A percentile compares a stretch with the other conserved stretches of the same genome.
Evolutionary conservation across 1,140 invertebrate species (phyloP).

Genomic region (Diorhabda carinulata): DNA sequence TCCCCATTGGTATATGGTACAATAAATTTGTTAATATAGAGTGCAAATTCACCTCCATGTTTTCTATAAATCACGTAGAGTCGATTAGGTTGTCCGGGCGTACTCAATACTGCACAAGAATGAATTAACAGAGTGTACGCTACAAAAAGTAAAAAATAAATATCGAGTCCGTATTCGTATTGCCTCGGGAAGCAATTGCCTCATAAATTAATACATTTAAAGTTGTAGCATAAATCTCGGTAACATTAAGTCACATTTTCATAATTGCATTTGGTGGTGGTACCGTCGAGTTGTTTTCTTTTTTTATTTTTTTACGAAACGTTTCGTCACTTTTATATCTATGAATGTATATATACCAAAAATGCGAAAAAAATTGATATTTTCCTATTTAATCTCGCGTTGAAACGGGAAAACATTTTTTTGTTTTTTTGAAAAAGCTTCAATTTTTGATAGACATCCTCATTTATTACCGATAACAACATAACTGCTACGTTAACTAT

Average conservation of each 20-base stretch:
- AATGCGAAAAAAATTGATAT: too few relatives aligned
- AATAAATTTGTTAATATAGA: too few relatives aligned
- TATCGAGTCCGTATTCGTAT: conserved; percentile 31
- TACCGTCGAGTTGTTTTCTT: background rate
- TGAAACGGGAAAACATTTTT: too few relatives aligned
- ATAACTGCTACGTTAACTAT: too few relatives aligned
- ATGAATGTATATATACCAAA: too few relatives aligned
- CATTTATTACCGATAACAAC: too few relatives aligned
- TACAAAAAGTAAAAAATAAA: conserved; percentile 23
- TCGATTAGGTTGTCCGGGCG: conserved; percentile 21
- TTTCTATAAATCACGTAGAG: conserved; percentile 18
- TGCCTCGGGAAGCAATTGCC: conserved; percentile 30
- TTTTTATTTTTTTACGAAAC: background rate
- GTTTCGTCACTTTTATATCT: conserved; percentile 17
- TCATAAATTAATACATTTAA: conserved; percentile 42
- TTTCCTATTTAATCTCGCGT: too few relatives aligned
- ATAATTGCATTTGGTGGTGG: conserved; percentile 36
- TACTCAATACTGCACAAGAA: conserved; percentile 19
- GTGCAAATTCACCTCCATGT: background rate
- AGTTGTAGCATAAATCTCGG: conserved; percentile 35
- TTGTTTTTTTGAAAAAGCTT: too few relatives aligned
- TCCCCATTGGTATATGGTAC: too few relatives aligned
- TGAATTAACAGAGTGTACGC: conserved; percentile 14
- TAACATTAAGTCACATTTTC: conserved; percentile 40
- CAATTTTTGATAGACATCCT: too few relatives aligned